Percentiles rank a stretch among this genome's conserved stretches.
These are phyloP conservation scores for Sinodicranocentrus sp. DNA, from an alignment of 2,888 invertebrate genomes.

Conservation along the genomic window DNA sequence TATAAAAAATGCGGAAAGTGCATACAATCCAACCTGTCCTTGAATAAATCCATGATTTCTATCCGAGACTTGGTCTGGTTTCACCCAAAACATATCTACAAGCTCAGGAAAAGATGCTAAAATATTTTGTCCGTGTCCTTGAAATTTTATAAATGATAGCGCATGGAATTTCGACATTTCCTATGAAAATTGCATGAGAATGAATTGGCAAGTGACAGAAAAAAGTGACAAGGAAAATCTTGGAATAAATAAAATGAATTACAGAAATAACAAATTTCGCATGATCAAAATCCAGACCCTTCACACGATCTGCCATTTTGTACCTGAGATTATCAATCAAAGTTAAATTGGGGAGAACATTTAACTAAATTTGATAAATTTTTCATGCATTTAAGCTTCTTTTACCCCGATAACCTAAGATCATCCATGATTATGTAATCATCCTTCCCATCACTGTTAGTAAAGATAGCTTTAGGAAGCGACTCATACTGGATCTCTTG, in stretches of 20 bases:
- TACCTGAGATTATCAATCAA: neutral
- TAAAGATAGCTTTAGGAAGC: neutral
- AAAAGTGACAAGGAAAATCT: neutral
- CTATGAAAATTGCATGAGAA: slow-evolving; percentile 2
- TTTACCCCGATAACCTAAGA: neutral
- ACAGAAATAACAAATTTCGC: slow-evolving; percentile 6
- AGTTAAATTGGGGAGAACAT: no score
- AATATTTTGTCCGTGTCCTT: slow-evolving; percentile 26
- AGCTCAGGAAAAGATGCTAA: slow-evolving; percentile 15
- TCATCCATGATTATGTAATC: slow-evolving; percentile 27
- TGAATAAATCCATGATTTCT: slow-evolving; percentile 1
- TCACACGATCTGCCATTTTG: slow-evolving; percentile 24
- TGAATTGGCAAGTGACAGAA: no score
- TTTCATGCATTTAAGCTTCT: no score
- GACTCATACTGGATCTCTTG: neutral
- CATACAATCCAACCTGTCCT: slow-evolving; percentile 8
- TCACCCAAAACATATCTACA: slow-evolving; percentile 33
- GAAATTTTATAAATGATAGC: slow-evolving; percentile 27
- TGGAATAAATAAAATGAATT: neutral
- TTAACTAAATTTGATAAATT: no score
- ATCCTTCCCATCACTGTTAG: neutral
- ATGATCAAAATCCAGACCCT: slow-evolving; percentile 34
- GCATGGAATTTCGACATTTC: slow-evolving; percentile 41
- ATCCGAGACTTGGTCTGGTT: neutral
- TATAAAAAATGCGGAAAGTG: no score